phyloP scores from a whole-genome alignment of 1,140 invertebrate species.

The Heterodera carotae region DNA sequence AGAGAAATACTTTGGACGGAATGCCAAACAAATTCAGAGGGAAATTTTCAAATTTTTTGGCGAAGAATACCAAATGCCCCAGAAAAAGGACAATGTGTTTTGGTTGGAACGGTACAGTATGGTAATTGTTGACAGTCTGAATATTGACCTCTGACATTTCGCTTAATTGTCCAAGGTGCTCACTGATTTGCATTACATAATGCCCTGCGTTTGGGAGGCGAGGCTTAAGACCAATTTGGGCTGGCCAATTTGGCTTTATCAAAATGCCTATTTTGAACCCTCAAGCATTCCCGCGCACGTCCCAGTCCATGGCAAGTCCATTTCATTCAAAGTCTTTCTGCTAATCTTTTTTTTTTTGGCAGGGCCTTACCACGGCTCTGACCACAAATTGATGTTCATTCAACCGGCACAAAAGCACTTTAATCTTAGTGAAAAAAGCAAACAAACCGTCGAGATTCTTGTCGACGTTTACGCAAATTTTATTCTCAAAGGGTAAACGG shows the following conservation, averaged over 20 bases:
- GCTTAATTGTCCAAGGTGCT: conserved; percentile 32
- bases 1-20: conserved; percentile 35
- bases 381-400: conserved; percentile 23
- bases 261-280: conserved; percentile 32
- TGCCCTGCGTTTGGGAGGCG: conserved; percentile 34
- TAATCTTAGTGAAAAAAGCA: background rate
- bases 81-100: conserved; percentile 34
- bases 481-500: conserved; percentile 18
- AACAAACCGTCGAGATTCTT: background rate
- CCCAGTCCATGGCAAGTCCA: background rate
- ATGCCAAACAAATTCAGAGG: conserved; percentile 31
- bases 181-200: conserved; percentile 35
- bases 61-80: conserved; percentile 23
- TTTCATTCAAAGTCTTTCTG: background rate
- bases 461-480: conserved; percentile 12
- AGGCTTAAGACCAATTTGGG: conserved; percentile 5
- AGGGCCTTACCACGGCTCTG: conserved; percentile 16
- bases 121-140: conserved; percentile 16
- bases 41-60: conserved; percentile 44
- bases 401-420: background rate
- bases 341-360: background rate
- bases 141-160: background rate
- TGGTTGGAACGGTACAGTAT: conserved; percentile 42
- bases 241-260: conserved; percentile 39
- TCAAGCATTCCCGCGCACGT: conserved; percentile 16